These are phyloP conservation scores for Podargus strigoides DNA, from an alignment of 2,797 vertebrate species.

Conservation along the genomic window DNA sequence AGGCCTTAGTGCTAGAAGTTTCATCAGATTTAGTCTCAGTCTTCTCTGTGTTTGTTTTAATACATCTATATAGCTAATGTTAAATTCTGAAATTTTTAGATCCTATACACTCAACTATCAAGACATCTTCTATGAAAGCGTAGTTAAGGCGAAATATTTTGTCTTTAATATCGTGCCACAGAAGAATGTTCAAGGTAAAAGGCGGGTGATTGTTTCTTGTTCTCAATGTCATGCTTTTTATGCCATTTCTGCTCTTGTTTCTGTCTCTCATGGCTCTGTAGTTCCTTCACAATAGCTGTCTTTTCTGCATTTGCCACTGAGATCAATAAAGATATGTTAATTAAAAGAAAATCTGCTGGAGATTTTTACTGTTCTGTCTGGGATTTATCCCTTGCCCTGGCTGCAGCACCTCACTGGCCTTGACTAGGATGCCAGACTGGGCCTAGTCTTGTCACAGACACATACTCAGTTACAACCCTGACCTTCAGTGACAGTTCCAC, in stretches of 20 bases:
- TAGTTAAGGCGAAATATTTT: not conserved
- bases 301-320: not conserved
- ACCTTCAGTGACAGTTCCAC: not conserved
- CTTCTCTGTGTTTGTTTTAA: not conserved
- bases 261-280: not conserved
- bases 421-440: not conserved
- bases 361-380: not conserved
- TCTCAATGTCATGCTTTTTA: too few relatives aligned
- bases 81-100: not conserved
- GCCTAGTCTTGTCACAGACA: not conserved
- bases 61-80: not conserved
- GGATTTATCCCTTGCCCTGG: not conserved
- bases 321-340: not conserved
- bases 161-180: not conserved
- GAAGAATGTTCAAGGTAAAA: not conserved
- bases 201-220: not conserved
- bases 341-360: not conserved
- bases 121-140: not conserved
- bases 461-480: not conserved
- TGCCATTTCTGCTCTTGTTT: not conserved
- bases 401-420: not conserved
- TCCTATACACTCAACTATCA: not conserved
- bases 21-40: too few relatives aligned
- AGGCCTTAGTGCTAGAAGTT: too few relatives aligned
- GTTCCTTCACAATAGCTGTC: not conserved